Base-by-base conservation (phyloP, 2,888 invertebrate species). In the Pristionchus japonicus region DNA sequence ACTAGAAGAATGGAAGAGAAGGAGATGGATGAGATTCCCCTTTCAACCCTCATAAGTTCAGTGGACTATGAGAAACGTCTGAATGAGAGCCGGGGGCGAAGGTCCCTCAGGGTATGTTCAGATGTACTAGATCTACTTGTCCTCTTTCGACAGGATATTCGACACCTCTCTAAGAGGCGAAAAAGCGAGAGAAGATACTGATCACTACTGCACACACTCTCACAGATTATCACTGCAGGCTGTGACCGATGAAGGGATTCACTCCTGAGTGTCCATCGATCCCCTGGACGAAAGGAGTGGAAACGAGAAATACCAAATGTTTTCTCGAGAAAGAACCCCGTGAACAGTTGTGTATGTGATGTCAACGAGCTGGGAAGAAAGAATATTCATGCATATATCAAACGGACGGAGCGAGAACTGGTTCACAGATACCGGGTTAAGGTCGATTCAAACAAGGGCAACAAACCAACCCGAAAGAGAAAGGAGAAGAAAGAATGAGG, bases 321-420 rank as follows among this genome's bases (percentile, higher is more conserved):
- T 70, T 67, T 70, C 37, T 43, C 7, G 77, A 77, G n/a, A 6
- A n/a, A 34, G 40, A 40, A 43, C n/a, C n/a, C 43, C 43, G 47
- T 47, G 77, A 77, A 77, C 77, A 77, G 77, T 77, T 77, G 77
- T 77, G 77, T n/a, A n/a, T 77, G 77, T 77, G 77, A 77, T 43
- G 27, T 77, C 77, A 77, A 77, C n/a, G 77, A 27, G 77, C 77
- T 77, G 77, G 27, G 77, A 77, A 77, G 77, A 77, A 77, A 77
- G 77, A 77, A 77, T 77, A 77, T 77, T 77, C 77, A 77, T 77
- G 77, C 77, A 77, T 77, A 77, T 77, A 77, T 77, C 77, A 77
- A 77, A 47, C 77, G 70, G 70, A 20, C 77, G 23, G 27, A n/a
- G 27, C n/a, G 43, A 40, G 3, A 77, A 77, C 37, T 34, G 77